Percentiles rank a stretch among this genome's conserved stretches.
phyloP scores from a whole-genome alignment of 2,888 invertebrate genomes.

The Phortica magna region DNA sequence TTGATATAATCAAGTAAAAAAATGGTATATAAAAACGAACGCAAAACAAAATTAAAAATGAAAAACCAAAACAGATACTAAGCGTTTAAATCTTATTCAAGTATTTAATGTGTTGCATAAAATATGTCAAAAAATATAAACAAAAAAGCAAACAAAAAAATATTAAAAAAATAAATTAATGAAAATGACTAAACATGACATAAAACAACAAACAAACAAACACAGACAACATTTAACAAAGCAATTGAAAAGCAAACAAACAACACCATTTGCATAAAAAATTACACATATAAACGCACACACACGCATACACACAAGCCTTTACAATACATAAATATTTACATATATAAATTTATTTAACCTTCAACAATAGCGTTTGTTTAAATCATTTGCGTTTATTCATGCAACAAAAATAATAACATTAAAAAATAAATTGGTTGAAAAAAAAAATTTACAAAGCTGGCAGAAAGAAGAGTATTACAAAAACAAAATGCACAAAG shows the following conservation, averaged over 20 bases:
- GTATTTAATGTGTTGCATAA: conserved; percentile 19
- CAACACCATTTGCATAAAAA: neutral
- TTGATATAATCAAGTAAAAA: conserved; percentile 41
- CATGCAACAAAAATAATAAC: neutral
- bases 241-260: conserved; percentile 10
- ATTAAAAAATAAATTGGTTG: conserved; percentile 15
- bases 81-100: conserved; percentile 32
- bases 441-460: neutral
- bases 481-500: neutral
- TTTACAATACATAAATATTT: neutral
- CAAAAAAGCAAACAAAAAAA: conserved; percentile 23
- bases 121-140: neutral
- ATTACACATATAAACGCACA: neutral
- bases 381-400: conserved; percentile 10
- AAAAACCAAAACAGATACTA: conserved; percentile 3
- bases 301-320: neutral
- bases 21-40: conserved; percentile 36
- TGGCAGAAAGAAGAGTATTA: neutral
- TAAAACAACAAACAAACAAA: neutral
- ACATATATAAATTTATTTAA: conserved; percentile 17
- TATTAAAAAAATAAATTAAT: neutral
- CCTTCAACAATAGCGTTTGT: conserved; percentile 21
- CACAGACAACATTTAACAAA: neutral
- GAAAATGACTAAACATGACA: neutral
- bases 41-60: conserved; percentile 31